Evolutionary conservation across 2,113 vertebrate species (phyloP).

Genomic region (Puffinus mauretanicus): DNA sequence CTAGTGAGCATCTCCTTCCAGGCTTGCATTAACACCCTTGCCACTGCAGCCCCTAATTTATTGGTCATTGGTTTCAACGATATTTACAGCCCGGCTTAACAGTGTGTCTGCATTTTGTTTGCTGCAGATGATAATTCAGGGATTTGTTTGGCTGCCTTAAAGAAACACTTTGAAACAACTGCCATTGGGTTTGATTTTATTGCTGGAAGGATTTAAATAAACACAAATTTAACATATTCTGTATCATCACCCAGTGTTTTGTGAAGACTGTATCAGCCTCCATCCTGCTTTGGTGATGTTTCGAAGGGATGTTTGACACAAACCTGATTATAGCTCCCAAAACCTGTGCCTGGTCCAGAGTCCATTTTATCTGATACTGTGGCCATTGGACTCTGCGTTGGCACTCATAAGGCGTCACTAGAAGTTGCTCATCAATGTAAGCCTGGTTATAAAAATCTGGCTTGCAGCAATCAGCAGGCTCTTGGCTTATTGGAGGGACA

Average conservation of each 20-base stretch:
- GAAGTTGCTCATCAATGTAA: background rate
- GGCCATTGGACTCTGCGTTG: fast-evolving
- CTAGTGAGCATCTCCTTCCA: background rate
- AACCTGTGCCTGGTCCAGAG: background rate
- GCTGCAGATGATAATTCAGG: background rate
- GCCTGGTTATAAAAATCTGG: background rate
- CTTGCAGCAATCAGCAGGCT: background rate
- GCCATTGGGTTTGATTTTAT: background rate
- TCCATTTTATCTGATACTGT: background rate
- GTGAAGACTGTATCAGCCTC: background rate
- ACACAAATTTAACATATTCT: background rate
- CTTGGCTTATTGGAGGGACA: background rate
- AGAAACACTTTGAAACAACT: background rate
- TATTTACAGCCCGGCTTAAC: background rate
- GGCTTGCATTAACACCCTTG: background rate
- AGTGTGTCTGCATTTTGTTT: background rate
- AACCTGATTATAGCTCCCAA: background rate
- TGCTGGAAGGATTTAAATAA: background rate
- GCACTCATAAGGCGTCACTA: no score
- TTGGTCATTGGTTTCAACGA: background rate
- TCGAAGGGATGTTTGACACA: background rate
- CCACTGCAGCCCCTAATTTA: background rate
- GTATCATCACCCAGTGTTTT: background rate
- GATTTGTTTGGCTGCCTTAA: background rate
- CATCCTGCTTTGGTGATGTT: background rate